These are phyloP conservation scores for Mesembrinibis cayennensis DNA, from an alignment of 2,113 vertebrate genomes.

Conservation along the genomic window DNA sequence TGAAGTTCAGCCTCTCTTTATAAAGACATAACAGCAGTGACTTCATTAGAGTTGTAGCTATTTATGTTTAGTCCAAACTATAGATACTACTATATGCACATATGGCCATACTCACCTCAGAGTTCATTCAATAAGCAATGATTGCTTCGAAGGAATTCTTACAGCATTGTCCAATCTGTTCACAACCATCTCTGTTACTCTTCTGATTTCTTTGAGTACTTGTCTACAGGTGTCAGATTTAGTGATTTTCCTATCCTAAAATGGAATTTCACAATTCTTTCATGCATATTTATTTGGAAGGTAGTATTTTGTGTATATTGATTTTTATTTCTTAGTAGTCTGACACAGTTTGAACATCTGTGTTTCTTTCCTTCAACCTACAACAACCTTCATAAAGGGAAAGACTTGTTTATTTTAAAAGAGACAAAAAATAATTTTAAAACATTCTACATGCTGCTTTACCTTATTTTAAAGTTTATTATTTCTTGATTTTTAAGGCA, in stretches of 20 bases:
- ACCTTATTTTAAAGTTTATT: neutral
- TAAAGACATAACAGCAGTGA: neutral
- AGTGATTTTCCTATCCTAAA: neutral
- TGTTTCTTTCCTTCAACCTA: neutral
- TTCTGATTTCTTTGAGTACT: neutral
- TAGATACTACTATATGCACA: neutral
- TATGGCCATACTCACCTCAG: neutral
- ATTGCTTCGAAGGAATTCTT: neutral
- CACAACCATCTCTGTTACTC: neutral
- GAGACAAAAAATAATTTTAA: neutral
- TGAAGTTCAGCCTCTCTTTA: neutral
- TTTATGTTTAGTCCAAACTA: neutral
- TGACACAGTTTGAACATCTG: neutral
- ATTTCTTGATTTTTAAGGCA: neutral
- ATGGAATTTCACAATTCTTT: neutral
- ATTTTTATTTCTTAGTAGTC: neutral
- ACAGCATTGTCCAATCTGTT: neutral
- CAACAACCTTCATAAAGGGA: neutral
- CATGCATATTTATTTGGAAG: neutral
- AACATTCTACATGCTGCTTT: neutral
- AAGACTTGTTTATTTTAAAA: neutral
- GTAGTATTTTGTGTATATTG: neutral
- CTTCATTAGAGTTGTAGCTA: neutral
- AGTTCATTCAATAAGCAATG: neutral
- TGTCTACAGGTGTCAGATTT: neutral